phyloP scores from a whole-genome alignment of 1,140 invertebrate species.

The Globodera rostochiensis region DNA sequence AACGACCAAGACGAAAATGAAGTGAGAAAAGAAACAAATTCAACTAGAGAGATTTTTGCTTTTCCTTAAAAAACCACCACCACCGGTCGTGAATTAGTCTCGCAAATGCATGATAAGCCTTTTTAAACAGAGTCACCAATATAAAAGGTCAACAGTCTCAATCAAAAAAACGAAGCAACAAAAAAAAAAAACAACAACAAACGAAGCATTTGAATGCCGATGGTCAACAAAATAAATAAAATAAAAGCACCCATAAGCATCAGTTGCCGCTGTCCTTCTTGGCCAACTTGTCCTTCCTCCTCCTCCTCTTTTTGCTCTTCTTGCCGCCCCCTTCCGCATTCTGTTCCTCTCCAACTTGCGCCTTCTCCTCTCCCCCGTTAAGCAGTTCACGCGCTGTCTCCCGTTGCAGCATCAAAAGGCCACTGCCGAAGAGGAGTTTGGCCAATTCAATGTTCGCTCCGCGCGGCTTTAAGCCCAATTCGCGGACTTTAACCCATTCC shows the following conservation, averaged over 20 bases:
- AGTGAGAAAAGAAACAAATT: too few relatives aligned
- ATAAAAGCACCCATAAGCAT: neutral
- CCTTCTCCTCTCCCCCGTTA: neutral
- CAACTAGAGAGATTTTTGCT: too few relatives aligned
- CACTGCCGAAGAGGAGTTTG: constrained; percentile 39
- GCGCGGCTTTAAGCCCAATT: constrained; percentile 28
- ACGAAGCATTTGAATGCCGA: neutral
- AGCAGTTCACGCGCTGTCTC: constrained; percentile 23
- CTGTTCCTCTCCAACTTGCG: neutral
- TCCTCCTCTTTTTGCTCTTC: neutral
- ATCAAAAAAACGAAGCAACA: too few relatives aligned
- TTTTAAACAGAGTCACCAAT: too few relatives aligned
- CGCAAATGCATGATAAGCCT: too few relatives aligned
- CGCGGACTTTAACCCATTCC: constrained; percentile 26
- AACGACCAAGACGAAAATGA: too few relatives aligned
- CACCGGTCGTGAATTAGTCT: too few relatives aligned
- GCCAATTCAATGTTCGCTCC: constrained; percentile 33
- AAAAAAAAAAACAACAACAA: too few relatives aligned
- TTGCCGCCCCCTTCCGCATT: neutral
- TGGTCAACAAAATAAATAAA: neutral
- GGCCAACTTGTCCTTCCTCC: neutral
- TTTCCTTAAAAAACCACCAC: too few relatives aligned
- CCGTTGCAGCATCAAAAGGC: constrained; percentile 23
- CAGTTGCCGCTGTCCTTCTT: constrained; percentile 1
- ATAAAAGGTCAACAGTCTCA: too few relatives aligned